phyloP scores from a whole-genome alignment of 2,113 vertebrate species.

The Formicarius rufipectus region DNA sequence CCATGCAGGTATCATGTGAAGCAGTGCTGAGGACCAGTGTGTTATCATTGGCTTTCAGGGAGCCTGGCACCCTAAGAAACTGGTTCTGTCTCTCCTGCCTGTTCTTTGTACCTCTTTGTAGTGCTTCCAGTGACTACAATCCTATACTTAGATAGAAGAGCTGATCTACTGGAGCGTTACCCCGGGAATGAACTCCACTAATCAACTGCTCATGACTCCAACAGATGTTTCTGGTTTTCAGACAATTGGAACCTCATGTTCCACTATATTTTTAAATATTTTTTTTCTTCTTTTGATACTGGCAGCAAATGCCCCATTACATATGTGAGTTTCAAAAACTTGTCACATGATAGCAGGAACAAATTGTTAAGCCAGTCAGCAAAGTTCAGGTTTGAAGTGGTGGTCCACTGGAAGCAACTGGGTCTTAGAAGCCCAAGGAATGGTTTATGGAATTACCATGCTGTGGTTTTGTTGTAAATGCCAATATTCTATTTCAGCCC shows the following conservation, averaged over 20 bases:
- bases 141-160: constrained; percentile 38
- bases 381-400: constrained; percentile 57
- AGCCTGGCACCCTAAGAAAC: not conserved
- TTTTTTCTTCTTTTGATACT: constrained; percentile 5
- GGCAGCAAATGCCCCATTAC: constrained; percentile 49
- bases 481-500: constrained; percentile 20
- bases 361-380: constrained; percentile 63
- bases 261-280: not conserved
- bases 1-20: not conserved
- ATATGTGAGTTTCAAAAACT: constrained; percentile 59
- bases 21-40: not conserved
- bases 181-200: constrained; percentile 69
- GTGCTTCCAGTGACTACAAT: constrained; percentile 9
- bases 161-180: constrained; percentile 52
- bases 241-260: constrained; percentile 71
- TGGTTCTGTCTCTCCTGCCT: not conserved
- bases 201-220: constrained; percentile 70
- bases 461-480: constrained; percentile 50
- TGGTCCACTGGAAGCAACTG: constrained; percentile 31
- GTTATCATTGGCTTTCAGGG: not conserved
- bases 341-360: constrained; percentile 69
- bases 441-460: not conserved
- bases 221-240: constrained; percentile 73
- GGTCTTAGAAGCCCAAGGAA: not conserved
- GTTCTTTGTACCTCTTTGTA: constrained; percentile 3